A percentile compares a stretch with the other conserved stretches of the same genome.
Conservation (phyloP, 2,888 invertebrate species). For the Laspeyria flexula region DNA sequence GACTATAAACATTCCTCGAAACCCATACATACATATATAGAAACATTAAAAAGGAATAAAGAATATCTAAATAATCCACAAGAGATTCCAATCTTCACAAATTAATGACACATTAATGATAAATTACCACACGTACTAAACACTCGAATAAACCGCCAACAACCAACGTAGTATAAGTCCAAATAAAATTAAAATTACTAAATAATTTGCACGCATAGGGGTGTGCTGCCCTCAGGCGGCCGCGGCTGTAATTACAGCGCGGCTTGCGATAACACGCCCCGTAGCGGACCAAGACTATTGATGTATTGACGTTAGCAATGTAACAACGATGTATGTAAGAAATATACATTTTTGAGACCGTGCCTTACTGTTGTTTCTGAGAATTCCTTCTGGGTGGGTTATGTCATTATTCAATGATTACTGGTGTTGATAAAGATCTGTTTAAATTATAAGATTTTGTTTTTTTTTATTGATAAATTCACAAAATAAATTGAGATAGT, state of each 20-base stretch:
- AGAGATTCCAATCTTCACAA: conserved; percentile 44
- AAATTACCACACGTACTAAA: conserved; percentile 61
- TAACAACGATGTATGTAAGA: conserved; percentile 56
- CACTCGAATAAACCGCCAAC: conserved; percentile 56
- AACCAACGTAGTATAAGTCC: conserved; percentile 61
- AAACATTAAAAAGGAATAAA: conserved; percentile 26
- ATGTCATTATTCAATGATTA: conserved; percentile 2
- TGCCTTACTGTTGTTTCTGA: conserved; percentile 30
- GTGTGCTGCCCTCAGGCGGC: conserved; percentile 69
- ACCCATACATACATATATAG: no score
- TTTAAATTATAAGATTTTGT: neutral
- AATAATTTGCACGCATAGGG: conserved; percentile 78
- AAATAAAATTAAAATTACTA: conserved; percentile 82
- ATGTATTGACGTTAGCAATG: conserved; percentile 74
- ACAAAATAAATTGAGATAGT: neutral
- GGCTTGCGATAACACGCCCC: conserved; percentile 69
- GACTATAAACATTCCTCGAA: no score
- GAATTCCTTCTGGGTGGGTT: conserved; percentile 17
- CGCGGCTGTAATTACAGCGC: conserved; percentile 77
- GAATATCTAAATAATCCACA: conserved; percentile 43
- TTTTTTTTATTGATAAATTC: neutral
- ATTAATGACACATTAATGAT: conserved; percentile 51
- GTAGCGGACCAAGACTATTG: conserved; percentile 63
- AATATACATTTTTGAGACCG: conserved; percentile 51
- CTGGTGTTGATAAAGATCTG: conserved; percentile 3